Base-by-base conservation (phyloP, 2,888 invertebrate genomes). In the Seira ritae region DNA sequence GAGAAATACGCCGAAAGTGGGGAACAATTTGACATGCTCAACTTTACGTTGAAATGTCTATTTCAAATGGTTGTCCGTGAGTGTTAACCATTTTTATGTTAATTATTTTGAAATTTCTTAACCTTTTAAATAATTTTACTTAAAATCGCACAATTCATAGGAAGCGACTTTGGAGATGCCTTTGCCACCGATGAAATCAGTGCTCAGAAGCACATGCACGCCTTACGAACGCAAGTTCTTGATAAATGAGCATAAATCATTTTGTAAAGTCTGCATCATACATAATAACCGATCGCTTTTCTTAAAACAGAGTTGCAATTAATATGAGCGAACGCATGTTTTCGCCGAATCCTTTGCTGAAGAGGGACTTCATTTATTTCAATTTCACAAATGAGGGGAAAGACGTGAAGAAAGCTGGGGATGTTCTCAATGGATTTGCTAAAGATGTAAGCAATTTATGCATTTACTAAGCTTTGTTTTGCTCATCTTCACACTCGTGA, bases 331-430 rank as follows among this genome's bases (percentile, higher is more conserved):
- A 22, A 12, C 62, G 81, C n/a, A 15, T 81, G 10, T 24, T 71
- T 46, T 65, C 65, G 19, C 75, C 81, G 3, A 75, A 71, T 22
- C 67, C 73, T 12, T 81, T 70, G 75, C 22, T 69, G 1, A 50
- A 67, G 6, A 80, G 68, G 31, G 80, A 80, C 37, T 70, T 75
- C 22, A 65, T 80, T 10, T 80, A 75, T 68, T 75, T 68, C 42
- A 50, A 70, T 66, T 66, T 80, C 1, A 75, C 70, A 6, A 12
- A 10, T 6, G 80, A 23, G 10, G 80, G 80, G 12, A 62, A 23
- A 3, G 3, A 66, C 1, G 8, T 24, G 3, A 23, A 19, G 1
- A 37, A 46, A 4, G 31, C 17, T 24, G 15, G 31, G 0, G 15
- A 73, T 31, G 60, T 42, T 10, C 66, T 80, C 1, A 73, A 74